Percentiles rank a stretch among this genome's conserved stretches.
Conservation (phyloP, 1,140 invertebrate genomes). For the Cecropterus lyciades region DNA sequence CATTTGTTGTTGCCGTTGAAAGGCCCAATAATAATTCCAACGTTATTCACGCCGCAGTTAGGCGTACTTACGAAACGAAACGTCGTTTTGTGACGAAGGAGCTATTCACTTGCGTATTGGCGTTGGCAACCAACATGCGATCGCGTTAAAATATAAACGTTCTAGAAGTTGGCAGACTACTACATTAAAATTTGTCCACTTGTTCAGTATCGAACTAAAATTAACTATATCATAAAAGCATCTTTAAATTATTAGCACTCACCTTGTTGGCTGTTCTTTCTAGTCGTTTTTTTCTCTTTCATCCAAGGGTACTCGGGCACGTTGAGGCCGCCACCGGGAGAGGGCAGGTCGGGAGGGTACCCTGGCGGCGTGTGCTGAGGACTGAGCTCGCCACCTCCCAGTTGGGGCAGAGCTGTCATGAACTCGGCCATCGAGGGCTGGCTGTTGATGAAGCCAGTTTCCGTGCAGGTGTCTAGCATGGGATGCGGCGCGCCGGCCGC, state of each 20-base stretch:
- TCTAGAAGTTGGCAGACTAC: slow-evolving; percentile 9
- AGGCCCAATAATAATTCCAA: slow-evolving; percentile 76
- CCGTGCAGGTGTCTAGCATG: slow-evolving; percentile 84
- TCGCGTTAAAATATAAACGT: slow-evolving; percentile 11
- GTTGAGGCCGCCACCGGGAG: slow-evolving; percentile 89
- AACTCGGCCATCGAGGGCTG: slow-evolving; percentile 97
- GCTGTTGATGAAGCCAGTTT: slow-evolving; percentile 96
- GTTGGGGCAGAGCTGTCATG: slow-evolving; percentile 92
- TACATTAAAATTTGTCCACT: slow-evolving; percentile 5
- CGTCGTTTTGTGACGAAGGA: slow-evolving; percentile 52
- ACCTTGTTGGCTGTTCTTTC: slow-evolving; percentile 96
- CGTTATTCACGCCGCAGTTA: slow-evolving; percentile 74
- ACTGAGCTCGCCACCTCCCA: slow-evolving; percentile 86
- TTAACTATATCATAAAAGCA: slow-evolving; percentile 10
- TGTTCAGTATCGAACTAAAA: slow-evolving; percentile 12
- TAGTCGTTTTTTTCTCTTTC: slow-evolving; percentile 98
- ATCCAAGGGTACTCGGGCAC: slow-evolving; percentile 98
- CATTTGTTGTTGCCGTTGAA: slow-evolving; percentile 80
- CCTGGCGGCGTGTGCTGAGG: slow-evolving; percentile 84
- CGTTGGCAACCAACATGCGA: slow-evolving; percentile 39
- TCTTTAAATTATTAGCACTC: slow-evolving; percentile 63
- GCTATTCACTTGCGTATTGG: slow-evolving; percentile 43
- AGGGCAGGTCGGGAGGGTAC: slow-evolving; percentile 85
- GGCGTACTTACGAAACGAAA: slow-evolving; percentile 71
- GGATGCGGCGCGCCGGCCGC: slow-evolving; percentile 78